Base-by-base conservation (phyloP, 2,113 vertebrate species). In the Sorex fumeus region DNA sequence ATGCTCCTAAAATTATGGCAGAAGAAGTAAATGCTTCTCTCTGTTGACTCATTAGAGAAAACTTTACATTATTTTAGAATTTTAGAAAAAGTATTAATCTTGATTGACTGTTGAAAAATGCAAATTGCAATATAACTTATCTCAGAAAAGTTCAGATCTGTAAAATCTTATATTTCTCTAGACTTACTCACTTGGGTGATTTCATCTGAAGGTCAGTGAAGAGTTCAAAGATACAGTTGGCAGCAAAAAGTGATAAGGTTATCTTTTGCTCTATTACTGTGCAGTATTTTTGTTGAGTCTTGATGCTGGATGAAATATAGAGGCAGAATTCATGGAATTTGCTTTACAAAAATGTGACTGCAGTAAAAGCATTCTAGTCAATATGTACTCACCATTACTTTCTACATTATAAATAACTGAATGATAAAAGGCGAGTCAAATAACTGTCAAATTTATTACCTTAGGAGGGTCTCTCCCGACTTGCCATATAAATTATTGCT, bases 401-500 rank as follows among this genome's bases (percentile, higher is more conserved):
- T 93, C 64, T 66, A n/a, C 47, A 86, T 27, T 75, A 78, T 74
- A 66, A 94, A 91, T 77, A 60, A 91, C 70, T 84, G 60, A 90
- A 93, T 62, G 66, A 93, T 90, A 79, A 50, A 91, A 91, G 64
- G 3, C 91, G 8, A 13, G 67, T 92, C 69, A 86, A 23, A 93
- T 94, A 16, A 79, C 34, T 70, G 34, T 91, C 57, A 53, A 18
- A 62, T 93, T 86, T 88, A 94, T 93, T 96, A 93, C 32, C 81
- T 16, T 36, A 32, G 0, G 0, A 76, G 71, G 15, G 34, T 84
- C 94, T 94, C 62, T 40, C 53, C 64, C 81, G 91, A 3, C 0
- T 96, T 91, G 45, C 67, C 69, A 75, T 79, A 47, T 4, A 95
- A 96, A 93, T 92, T 91, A 80, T 94, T 75, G 5, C 3, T 67